These are phyloP conservation scores for Pipistrellus kuhlii DNA, from an alignment of 2,797 vertebrate genomes.

Conservation along the genomic window DNA sequence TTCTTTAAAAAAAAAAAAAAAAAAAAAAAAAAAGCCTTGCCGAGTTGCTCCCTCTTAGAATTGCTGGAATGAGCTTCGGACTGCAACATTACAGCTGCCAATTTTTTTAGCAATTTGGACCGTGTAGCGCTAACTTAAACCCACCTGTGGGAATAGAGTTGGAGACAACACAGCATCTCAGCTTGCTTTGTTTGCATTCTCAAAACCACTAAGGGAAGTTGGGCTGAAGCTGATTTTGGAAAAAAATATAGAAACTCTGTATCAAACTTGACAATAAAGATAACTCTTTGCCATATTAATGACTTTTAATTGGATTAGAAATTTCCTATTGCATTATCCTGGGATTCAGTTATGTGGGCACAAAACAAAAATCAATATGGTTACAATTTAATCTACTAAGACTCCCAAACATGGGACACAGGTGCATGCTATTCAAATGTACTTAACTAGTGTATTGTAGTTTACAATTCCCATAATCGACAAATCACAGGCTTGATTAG, in stretches of 20 bases:
- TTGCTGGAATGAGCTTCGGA: constrained; percentile 65
- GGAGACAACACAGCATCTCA: constrained; percentile 69
- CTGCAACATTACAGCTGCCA: constrained; percentile 60
- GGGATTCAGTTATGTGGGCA: constrained; percentile 47
- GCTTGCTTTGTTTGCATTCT: constrained; percentile 79
- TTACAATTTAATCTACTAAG: constrained; percentile 48
- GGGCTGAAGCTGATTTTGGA: constrained; percentile 60
- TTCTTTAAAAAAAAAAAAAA: neutral
- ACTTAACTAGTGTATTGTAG: neutral
- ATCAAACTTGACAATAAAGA: constrained; percentile 76
- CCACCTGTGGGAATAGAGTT: constrained; percentile 76
- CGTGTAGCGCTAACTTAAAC: constrained; percentile 67
- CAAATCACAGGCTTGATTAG: constrained; percentile 25
- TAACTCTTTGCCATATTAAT: constrained; percentile 65
- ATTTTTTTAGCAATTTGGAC: constrained; percentile 69
- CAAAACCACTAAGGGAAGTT: constrained; percentile 75
- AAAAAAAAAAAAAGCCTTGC: neutral
- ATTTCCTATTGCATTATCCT: constrained; percentile 67
- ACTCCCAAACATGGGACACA: neutral
- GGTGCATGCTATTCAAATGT: constrained; percentile 59
- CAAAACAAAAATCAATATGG: constrained; percentile 45
- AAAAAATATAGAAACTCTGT: constrained; percentile 61
- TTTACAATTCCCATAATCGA: constrained; percentile 47
- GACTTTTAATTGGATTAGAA: constrained; percentile 51
- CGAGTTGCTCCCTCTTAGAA: constrained; percentile 56